A percentile compares a stretch with the other conserved stretches of the same genome.
Conservation (phyloP, 2,113 vertebrate species). For the Grantiella picta region DNA sequence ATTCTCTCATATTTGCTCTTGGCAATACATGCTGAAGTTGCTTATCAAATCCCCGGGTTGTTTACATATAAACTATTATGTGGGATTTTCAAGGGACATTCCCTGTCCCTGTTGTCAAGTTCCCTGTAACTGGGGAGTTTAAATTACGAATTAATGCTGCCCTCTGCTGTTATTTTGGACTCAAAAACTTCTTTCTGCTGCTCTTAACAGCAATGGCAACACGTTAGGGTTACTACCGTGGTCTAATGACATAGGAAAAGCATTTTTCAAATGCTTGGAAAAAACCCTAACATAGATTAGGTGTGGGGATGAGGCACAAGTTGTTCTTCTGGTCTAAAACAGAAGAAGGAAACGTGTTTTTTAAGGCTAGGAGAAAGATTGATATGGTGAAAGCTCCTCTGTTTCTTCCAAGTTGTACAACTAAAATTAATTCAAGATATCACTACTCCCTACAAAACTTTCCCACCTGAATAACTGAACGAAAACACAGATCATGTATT, state of each 20-base stretch:
- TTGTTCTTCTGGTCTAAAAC: background rate
- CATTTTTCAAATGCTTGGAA: background rate
- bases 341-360: background rate
- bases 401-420: background rate
- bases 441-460: background rate
- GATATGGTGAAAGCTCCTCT: background rate
- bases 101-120: background rate
- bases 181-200: background rate
- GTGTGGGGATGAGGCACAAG: background rate
- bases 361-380: background rate
- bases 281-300: accelerated
- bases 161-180: slow-evolving; percentile 31
- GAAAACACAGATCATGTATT: accelerated
- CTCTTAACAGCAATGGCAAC: background rate
- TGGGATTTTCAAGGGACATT: background rate
- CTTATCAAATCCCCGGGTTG: background rate
- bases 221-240: background rate
- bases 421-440: background rate
- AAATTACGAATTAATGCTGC: background rate
- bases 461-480: background rate
- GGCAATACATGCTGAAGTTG: background rate
- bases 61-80: background rate
- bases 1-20: background rate
- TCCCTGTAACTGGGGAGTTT: background rate
- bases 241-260: background rate